Conservation (phyloP, 2,888 invertebrate genomes). For the Melanargia galathea region DNA sequence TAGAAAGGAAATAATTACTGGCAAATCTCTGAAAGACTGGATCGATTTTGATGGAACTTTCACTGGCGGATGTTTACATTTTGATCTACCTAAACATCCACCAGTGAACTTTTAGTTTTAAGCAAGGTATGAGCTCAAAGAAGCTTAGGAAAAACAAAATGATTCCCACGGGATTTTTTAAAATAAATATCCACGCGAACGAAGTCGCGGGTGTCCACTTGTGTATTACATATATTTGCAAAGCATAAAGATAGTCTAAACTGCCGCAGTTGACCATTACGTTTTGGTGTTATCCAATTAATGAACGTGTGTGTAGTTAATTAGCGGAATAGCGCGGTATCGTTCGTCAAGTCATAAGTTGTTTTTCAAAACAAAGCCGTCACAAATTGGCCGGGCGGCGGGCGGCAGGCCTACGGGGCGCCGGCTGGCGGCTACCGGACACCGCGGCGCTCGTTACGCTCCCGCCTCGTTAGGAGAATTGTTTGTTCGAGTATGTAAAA, state of each 20-base stretch:
- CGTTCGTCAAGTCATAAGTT: slow-evolving; percentile 23
- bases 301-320: slow-evolving; percentile 13
- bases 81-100: too few relatives aligned
- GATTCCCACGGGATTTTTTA: too few relatives aligned
- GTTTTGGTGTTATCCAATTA: slow-evolving; percentile 6
- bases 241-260: not conserved
- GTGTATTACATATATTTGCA: not conserved
- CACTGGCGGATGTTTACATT: too few relatives aligned
- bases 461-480: slow-evolving; percentile 80
- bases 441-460: slow-evolving; percentile 70
- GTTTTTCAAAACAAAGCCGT: slow-evolving; percentile 25
- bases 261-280: not conserved
- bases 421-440: slow-evolving; percentile 40
- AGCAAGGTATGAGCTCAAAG: too few relatives aligned
- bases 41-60: too few relatives aligned
- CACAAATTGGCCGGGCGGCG: slow-evolving; percentile 26
- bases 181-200: too few relatives aligned
- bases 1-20: too few relatives aligned
- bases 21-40: too few relatives aligned
- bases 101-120: too few relatives aligned
- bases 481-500: slow-evolving; percentile 83
- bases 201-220: too few relatives aligned
- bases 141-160: too few relatives aligned
- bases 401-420: slow-evolving; percentile 19
- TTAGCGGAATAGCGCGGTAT: slow-evolving; percentile 7